Conservation (phyloP, 2,113 vertebrate species). For the Serilophus lunatus region DNA sequence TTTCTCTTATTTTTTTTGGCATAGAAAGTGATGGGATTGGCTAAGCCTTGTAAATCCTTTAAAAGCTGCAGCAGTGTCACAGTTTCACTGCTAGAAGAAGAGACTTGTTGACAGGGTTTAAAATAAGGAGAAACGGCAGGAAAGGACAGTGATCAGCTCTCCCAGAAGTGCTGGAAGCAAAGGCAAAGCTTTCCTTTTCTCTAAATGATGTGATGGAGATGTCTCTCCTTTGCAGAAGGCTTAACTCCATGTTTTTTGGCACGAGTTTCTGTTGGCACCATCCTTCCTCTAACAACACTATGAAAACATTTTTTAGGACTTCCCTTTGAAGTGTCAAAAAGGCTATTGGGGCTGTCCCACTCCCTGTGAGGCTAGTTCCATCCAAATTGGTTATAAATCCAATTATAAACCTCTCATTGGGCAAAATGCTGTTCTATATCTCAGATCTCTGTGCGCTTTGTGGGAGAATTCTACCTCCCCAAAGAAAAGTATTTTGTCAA, state of each 20-base stretch:
- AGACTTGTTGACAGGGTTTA: not conserved
- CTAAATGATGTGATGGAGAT: not conserved
- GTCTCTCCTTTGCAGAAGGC: not conserved
- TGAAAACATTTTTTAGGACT: not conserved
- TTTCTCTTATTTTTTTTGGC: not conserved
- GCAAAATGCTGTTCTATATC: not conserved
- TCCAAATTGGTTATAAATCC: not conserved
- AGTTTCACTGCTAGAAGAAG: not conserved
- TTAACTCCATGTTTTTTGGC: not conserved
- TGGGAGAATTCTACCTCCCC: not conserved
- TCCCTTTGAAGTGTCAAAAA: not conserved
- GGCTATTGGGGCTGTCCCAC: not conserved
- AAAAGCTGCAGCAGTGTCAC: not conserved
- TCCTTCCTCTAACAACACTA: not conserved
- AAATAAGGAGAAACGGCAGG: not conserved
- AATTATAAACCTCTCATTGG: not conserved
- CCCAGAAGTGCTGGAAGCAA: not conserved
- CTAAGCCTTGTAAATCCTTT: constrained; percentile 19
- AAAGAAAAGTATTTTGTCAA: not conserved
- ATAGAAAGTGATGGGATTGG: not conserved
- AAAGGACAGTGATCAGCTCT: not conserved
- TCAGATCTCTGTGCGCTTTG: not conserved
- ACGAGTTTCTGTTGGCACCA: not conserved
- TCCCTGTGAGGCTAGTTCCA: not conserved
- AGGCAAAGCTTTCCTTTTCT: not conserved